phyloP scores from a whole-genome alignment of 1,140 invertebrate species.

The Protaetia brevitarsis region DNA sequence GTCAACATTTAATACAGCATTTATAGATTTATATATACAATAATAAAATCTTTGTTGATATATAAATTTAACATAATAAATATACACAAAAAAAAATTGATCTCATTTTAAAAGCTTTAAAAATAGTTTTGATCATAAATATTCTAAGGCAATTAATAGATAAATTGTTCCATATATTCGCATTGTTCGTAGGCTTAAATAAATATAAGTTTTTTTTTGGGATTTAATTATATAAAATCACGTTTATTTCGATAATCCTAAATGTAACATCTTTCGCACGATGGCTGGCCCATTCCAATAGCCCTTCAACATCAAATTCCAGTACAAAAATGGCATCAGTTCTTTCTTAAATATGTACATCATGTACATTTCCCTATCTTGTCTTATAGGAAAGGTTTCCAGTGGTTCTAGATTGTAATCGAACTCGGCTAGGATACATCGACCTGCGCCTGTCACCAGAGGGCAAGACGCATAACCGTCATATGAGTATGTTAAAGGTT shows the following conservation, averaged over 20 bases:
- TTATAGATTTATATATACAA: too few species aligned
- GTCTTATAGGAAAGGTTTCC: constrained; percentile 93
- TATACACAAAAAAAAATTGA: too few species aligned
- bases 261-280: constrained; percentile 65
- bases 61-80: too few species aligned
- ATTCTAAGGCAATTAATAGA: too few species aligned
- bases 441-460: constrained; percentile 79
- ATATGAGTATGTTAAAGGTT: constrained; percentile 58
- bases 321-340: constrained; percentile 88
- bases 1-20: too few species aligned
- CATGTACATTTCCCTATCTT: constrained; percentile 73
- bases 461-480: constrained; percentile 97
- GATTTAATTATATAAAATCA: background rate
- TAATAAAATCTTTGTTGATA: too few species aligned
- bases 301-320: constrained; percentile 86
- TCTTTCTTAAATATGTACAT: constrained; percentile 88
- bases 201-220: background rate
- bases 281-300: constrained; percentile 81
- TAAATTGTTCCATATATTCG: too few species aligned
- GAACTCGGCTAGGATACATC: constrained; percentile 94
- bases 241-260: constrained; percentile 33
- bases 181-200: too few species aligned
- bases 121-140: too few species aligned
- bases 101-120: too few species aligned
- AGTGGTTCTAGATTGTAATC: constrained; percentile 80